Base-by-base conservation (phyloP, 2,888 invertebrate genomes). In the Amphipoea lucens region DNA sequence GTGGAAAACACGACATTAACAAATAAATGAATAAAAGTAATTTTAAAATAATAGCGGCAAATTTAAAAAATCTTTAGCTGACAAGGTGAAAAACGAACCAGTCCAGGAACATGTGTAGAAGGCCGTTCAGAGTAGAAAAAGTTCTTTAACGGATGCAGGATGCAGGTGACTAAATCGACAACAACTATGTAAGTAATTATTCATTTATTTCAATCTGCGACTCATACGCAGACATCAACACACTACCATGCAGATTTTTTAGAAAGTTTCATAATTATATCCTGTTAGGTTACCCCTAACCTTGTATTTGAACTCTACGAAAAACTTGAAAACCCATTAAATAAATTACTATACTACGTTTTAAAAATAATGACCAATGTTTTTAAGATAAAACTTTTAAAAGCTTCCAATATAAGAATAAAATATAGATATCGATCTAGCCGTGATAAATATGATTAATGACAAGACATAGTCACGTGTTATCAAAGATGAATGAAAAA, bases 401-500 rank as follows among this genome's bases (percentile, higher is more conserved):
- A 71, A 79, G 54, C 2, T 68, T 48, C 23, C 40, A 51, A 66
- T 17, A 48, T 11, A 45, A 11, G 11, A 9, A 45, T 45, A 45
- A 45, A 1, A 11, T 45, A 62, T 36, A 29, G 12, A 57, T 67
- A 57, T 63, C 17, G 51, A 48, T 75, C 45, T 7, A 54, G 62
- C 54, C 51, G 0, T 54, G 5, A 2, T 66, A 36, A 62, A 68
- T 70, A 77, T 71, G 48, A 74, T 75, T 67, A n/a, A 76, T 77
- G 42, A 17, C 17, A 20, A 76, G 40, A 65, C 45, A 72, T 45
- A 23, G 78, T 85, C 87, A 90, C 87, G 88, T 90, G 87, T 75
- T 42, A 45, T 36, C 5, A 14, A 74, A 74, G 69, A 69, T 85
- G 83, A 89, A 86, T 86, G 88, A 88, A 88, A 89, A 88, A 90